phyloP scores from a whole-genome alignment of 2,797 vertebrate species.

The Nannoperca obscura region DNA sequence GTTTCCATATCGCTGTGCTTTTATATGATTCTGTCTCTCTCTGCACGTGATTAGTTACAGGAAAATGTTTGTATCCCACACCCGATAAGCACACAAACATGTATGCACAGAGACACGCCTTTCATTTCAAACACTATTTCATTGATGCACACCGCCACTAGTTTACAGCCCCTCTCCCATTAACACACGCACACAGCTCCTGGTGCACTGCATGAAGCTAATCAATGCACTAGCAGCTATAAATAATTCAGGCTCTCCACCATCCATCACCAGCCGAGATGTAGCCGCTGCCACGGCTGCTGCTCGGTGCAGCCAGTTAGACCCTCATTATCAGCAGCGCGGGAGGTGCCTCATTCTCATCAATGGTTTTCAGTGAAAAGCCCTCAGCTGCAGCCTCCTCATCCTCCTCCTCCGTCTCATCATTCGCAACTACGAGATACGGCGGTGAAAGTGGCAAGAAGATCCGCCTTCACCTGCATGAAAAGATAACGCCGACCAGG shows the following conservation, averaged over 20 bases:
- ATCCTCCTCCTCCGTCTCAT: constrained; percentile 10
- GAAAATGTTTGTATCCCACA: constrained; percentile 5
- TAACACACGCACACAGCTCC: neutral
- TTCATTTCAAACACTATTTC: constrained; percentile 10
- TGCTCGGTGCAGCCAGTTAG: constrained; percentile 40
- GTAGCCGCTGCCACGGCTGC: constrained; percentile 17
- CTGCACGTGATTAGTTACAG: constrained; percentile 20
- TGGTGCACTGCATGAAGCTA: constrained; percentile 51
- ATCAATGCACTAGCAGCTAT: constrained; percentile 69
- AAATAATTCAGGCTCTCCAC: constrained; percentile 65
- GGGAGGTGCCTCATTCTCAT: constrained; percentile 20
- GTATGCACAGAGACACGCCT: constrained; percentile 9
- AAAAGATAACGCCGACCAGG: neutral
- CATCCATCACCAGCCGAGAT: constrained; percentile 51
- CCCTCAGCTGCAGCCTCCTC: neutral
- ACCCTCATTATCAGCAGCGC: constrained; percentile 26
- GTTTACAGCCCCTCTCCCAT: neutral
- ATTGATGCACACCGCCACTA: constrained; percentile 15
- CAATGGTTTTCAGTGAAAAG: neutral
- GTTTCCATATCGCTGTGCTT: too few species aligned
- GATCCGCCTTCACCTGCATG: constrained; percentile 55
- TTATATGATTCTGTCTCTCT: constrained; percentile 7
- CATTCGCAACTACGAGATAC: constrained; percentile 27
- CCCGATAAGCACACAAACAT: neutral
- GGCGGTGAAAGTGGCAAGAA: constrained; percentile 21